phyloP scores from a whole-genome alignment of 2,888 invertebrate species.

The Geophilus truncorum region DNA sequence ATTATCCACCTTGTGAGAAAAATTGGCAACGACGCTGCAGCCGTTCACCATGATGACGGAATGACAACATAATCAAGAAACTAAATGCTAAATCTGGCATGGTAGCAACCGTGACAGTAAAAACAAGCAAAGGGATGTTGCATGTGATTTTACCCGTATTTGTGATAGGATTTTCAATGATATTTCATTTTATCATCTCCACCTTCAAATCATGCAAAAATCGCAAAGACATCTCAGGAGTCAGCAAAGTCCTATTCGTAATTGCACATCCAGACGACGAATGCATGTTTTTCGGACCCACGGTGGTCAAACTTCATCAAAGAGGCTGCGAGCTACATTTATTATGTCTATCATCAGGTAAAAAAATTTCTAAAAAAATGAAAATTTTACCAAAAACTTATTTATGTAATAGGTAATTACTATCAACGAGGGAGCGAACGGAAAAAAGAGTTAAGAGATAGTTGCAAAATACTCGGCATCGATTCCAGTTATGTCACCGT shows the following conservation, averaged over 20 bases:
- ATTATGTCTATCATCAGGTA: conserved; percentile 79
- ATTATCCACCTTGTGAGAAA: too few relatives aligned
- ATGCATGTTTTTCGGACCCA: conserved; percentile 97
- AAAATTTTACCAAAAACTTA: background rate
- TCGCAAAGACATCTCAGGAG: conserved; percentile 50
- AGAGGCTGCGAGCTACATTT: conserved; percentile 60
- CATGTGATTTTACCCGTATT: conserved; percentile 32
- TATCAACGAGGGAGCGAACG: conserved; percentile 61
- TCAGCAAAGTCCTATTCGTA: conserved; percentile 67
- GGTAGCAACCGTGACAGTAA: background rate
- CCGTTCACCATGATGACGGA: too few relatives aligned
- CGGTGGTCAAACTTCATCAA: conserved; percentile 64
- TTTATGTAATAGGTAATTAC: conserved; percentile 56
- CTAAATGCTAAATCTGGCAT: background rate
- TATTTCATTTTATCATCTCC: conserved; percentile 28
- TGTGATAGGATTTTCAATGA: conserved; percentile 28
- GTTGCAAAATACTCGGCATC: conserved; percentile 75
- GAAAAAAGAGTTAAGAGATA: conserved; percentile 72
- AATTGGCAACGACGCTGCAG: too few relatives aligned
- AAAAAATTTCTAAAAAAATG: background rate
- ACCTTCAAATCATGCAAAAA: conserved; percentile 14
- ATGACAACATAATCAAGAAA: too few relatives aligned
- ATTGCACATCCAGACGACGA: conserved; percentile 98
- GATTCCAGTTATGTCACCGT: conserved; percentile 67
- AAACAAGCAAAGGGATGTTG: conserved; percentile 28